These are phyloP conservation scores for Xylota segnis DNA, from an alignment of 2,888 invertebrate species.

Conservation along the genomic window DNA sequence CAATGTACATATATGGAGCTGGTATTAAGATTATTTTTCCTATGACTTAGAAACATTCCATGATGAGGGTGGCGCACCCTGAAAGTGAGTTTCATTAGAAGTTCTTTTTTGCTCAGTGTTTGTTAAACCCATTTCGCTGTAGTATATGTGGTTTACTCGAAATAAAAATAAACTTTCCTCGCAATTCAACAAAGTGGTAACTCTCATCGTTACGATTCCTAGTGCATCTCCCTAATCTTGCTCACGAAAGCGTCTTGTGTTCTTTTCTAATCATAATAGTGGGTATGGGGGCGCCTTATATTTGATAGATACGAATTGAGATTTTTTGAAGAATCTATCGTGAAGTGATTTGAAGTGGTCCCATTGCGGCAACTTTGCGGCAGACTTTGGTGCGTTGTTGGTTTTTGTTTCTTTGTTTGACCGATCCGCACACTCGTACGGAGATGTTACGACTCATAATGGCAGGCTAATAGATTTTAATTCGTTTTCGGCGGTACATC, in stretches of 20 bases:
- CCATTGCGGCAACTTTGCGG: not conserved
- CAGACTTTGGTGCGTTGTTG: not conserved
- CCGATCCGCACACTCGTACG: not conserved
- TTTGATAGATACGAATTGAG: constrained; percentile 51
- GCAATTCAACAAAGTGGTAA: not conserved
- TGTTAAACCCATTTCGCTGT: too few species aligned
- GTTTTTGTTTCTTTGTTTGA: not conserved
- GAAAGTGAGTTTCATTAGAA: too few species aligned
- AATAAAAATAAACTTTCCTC: not conserved
- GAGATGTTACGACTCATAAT: constrained; percentile 37
- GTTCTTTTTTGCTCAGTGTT: too few species aligned
- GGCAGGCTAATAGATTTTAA: constrained; percentile 57
- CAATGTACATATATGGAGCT: too few species aligned
- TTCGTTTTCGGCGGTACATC: constrained; percentile 53
- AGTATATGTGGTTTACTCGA: too few species aligned
- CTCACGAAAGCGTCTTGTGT: constrained; percentile 21
- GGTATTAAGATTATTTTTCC: too few species aligned
- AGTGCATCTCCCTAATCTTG: not conserved
- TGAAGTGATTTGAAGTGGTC: constrained; percentile 53
- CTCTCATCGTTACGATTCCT: not conserved
- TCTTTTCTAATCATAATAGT: constrained; percentile 53
- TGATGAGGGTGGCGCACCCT: too few species aligned
- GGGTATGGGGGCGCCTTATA: constrained; percentile 35
- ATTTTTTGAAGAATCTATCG: constrained; percentile 32
- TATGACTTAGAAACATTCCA: too few species aligned